These are phyloP conservation scores for Stylophora pistillata DNA, from an alignment of 64 coral and sea anemone species.

Conservation along the genomic window DNA sequence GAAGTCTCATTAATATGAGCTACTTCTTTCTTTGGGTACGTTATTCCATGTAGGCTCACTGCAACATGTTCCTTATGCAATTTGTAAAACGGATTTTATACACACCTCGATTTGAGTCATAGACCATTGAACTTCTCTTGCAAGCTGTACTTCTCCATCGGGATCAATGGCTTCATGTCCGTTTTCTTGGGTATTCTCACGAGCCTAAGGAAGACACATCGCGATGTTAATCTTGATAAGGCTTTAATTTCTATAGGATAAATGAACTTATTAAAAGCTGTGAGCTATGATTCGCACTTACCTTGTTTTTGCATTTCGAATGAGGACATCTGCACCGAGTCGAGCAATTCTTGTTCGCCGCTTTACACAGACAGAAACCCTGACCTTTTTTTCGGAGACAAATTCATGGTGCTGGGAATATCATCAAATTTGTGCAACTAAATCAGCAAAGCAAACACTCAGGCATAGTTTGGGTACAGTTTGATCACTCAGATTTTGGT, in stretches of 20 bases:
- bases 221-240: constrained; percentile 14
- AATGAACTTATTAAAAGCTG: constrained; percentile 18
- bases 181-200: constrained; percentile 26
- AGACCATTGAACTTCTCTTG: no score
- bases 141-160: constrained; percentile 30
- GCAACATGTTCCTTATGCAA: constrained; percentile 9
- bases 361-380: no score
- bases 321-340: constrained; percentile 6
- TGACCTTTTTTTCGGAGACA: no score
- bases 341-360: constrained; percentile 16
- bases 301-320: no score
- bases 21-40: constrained; percentile 22
- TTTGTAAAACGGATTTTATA: constrained; percentile 9
- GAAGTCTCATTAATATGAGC: background rate
- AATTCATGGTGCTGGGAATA: no score
- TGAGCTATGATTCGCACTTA: no score
- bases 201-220: no score
- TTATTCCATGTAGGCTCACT: constrained; percentile 5
- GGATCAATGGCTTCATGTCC: constrained; percentile 17
- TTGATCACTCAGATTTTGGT: constrained; percentile 50
- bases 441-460: no score
- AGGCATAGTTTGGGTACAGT: constrained; percentile 38
- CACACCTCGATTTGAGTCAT: constrained; percentile 30
- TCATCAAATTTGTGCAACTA: no score
- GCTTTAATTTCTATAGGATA: constrained; percentile 1